A percentile compares a stretch with the other conserved stretches of the same genome.
Conservation (phyloP, 1,140 invertebrate species). For the Drosophila leontia region DNA sequence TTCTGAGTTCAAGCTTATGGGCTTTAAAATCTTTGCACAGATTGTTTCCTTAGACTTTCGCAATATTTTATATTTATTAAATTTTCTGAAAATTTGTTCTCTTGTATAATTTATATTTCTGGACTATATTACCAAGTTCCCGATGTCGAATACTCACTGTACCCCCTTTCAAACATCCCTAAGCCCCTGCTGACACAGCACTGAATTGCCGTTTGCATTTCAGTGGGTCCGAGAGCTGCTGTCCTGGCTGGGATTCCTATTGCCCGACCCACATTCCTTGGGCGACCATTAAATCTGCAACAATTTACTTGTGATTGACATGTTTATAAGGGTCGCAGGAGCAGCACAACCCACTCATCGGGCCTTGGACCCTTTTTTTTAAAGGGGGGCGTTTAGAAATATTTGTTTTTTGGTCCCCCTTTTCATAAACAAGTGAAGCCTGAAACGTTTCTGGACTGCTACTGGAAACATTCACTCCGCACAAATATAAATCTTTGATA, state of each 20-base stretch:
- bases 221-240: slow-evolving; percentile 11
- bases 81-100: neutral
- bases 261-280: slow-evolving; percentile 48
- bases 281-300: slow-evolving; percentile 76
- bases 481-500: slow-evolving; percentile 74
- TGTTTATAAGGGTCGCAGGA: slow-evolving; percentile 75
- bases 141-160: neutral
- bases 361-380: neutral
- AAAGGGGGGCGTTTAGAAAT: neutral
- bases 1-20: too few species aligned
- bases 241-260: slow-evolving; percentile 22
- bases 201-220: slow-evolving; percentile 65
- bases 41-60: neutral
- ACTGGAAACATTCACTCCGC: slow-evolving; percentile 10
- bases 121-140: neutral
- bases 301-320: slow-evolving; percentile 83
- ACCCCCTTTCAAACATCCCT: neutral
- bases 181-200: slow-evolving; percentile 51
- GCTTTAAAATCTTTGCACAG: too few species aligned
- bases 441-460: slow-evolving; percentile 40
- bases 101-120: neutral
- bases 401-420: slow-evolving; percentile 27
- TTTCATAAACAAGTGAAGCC: slow-evolving; percentile 61
- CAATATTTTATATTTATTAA: neutral
- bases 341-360: slow-evolving; percentile 15